Evolutionary conservation across 1,140 invertebrate genomes (phyloP), one percentile per base, ranked within the genome.

Genomic region (Pseudomyrmex flavicornis): DNA sequence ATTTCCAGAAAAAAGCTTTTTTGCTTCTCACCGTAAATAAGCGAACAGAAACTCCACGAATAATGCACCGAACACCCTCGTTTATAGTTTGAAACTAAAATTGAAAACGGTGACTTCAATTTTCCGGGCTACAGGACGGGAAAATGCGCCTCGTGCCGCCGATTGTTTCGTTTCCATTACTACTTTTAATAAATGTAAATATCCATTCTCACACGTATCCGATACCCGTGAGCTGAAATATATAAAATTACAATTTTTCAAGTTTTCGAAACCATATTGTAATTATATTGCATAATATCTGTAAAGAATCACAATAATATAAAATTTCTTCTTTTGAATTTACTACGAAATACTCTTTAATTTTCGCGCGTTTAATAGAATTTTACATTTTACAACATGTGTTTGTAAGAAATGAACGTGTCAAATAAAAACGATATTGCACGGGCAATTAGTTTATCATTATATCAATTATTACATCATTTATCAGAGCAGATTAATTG

Each of bases 61-160:
- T 46, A 74, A 61, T 61, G 17, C 20, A 74, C 2, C 26, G 10
- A 72, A 52, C 22, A 15, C 17, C 1, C 13, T 50, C 9, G 56
- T 61, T 48, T 63, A 50, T 48, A 52, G 5, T 62, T 50, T 75
- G 22, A 75, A 75, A 62, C 20, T 22, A 17, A 62, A 50, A 75
- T 63, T 48, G 46, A 50, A 75, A 75, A 63, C 44, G 1, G 9
- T 22, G 58, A 20, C 52, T 75, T 62, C 20, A 62, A 58, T 48
- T 75, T 75, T 10, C 13, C 48, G 13, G 20, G 15, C 22, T 56
- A 61, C 8, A 50, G 48, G 26, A 50, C 7, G 10, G 0, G n/a
- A 63, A 17, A 75, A 75, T 22, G 46, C 48, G 62, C n/a, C 61
- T 62, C n/a, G 12, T 35, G 35, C 35, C 15, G 20, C n/a, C 12